Percentiles rank a stretch among this genome's conserved stretches.
Conservation (phyloP, 35 echinoderm and acorn worm species). For the Lytechinus variegatus region DNA sequence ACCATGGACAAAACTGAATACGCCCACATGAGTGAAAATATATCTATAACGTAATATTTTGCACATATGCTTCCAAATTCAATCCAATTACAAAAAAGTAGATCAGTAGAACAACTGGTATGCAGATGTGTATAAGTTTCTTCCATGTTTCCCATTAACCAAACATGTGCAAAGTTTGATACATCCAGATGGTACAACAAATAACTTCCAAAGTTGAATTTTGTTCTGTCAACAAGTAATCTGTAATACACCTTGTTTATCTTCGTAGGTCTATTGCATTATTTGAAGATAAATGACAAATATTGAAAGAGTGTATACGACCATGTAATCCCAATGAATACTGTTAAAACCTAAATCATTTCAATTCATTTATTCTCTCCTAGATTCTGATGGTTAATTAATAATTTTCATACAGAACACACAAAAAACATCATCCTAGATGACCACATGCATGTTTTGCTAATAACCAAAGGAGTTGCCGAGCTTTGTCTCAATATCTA, state of each 20-base stretch:
- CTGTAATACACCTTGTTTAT: background rate
- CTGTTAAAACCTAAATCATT: no score
- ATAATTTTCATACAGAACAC: no score
- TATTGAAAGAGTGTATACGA: background rate
- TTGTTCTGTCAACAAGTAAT: background rate
- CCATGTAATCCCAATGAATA: no score
- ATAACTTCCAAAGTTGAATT: background rate
- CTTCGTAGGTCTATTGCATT: background rate
- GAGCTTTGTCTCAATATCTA: no score
- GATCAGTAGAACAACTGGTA: background rate
- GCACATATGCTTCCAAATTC: background rate
- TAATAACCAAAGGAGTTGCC: no score
- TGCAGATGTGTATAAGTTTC: background rate
- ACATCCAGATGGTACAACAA: background rate
- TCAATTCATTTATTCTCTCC: no score
- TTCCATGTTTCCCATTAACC: background rate
- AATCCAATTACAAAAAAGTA: background rate
- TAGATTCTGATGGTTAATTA: no score
- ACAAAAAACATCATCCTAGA: no score
- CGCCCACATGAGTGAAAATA: background rate
- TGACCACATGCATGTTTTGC: no score
- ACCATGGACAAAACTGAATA: background rate
- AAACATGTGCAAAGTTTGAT: conserved; percentile 11
- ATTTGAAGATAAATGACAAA: background rate
- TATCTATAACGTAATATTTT: background rate